Conservation (phyloP, 2,888 invertebrate genomes). For the Netelia inedita region DNA sequence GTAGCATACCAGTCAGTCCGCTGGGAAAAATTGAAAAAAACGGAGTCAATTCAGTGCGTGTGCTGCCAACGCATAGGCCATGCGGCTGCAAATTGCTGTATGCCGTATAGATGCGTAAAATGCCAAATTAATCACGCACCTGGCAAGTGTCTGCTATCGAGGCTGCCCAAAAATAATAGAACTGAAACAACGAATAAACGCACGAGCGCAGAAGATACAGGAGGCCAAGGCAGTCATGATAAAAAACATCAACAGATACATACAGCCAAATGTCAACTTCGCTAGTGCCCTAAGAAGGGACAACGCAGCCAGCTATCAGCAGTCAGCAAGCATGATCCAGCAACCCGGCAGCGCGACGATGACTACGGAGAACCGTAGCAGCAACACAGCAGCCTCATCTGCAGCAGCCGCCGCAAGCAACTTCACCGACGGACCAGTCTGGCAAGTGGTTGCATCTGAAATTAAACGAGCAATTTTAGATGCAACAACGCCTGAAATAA, state of each 20-base stretch:
- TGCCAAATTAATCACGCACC: constrained; percentile 12
- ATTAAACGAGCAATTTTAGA: too few relatives aligned
- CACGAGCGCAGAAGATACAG: background rate
- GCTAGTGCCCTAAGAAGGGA: background rate
- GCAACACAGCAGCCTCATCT: too few relatives aligned
- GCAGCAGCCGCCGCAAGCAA: too few relatives aligned
- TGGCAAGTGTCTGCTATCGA: constrained; percentile 15
- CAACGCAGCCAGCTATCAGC: too few relatives aligned
- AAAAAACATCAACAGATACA: background rate
- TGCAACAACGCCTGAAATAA: too few relatives aligned
- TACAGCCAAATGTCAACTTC: constrained; percentile 5
- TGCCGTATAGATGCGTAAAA: constrained; percentile 32
- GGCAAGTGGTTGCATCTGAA: too few relatives aligned
- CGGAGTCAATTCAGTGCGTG: constrained; percentile 17
- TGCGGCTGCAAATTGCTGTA: background rate
- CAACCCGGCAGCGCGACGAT: background rate
- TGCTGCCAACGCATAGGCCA: constrained; percentile 43
- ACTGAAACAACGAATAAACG: background rate
- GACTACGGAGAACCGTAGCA: background rate
- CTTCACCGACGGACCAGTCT: too few relatives aligned
- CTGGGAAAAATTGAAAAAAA: constrained; percentile 47
- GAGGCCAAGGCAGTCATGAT: background rate
- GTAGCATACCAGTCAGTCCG: constrained; percentile 18
- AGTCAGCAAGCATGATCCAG: background rate
- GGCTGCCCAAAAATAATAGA: constrained; percentile 13